Base-by-base conservation (phyloP, 2,797 vertebrate species). In the Danio albolineatus region DNA sequence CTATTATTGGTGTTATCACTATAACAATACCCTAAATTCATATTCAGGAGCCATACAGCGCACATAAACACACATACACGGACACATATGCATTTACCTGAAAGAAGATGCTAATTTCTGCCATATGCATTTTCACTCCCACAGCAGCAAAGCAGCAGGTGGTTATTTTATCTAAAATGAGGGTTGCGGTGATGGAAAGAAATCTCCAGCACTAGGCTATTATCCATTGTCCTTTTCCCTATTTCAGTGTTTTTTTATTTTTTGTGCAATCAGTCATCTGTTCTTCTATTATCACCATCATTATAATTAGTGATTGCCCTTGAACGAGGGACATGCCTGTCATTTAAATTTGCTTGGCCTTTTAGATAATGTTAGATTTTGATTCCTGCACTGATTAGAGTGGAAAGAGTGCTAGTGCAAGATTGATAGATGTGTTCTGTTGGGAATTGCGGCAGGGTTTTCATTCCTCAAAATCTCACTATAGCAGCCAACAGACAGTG, bases 151-250 rank as follows among this genome's bases (percentile, higher is more conserved):
- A 69, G 76, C 4, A 61, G 82, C 81, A 86, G 83, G 80, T 86
- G 81, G 78, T 80, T 87, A 74, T 86, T 89, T 88, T 82, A 89
- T 89, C 86, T 83, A 71, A 48, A 51, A 65, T 36, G 21, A 67
- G 44, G 53, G 12, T 60, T 46, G 38, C 7, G 5, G 57, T 16
- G 60, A n/a, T 21, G n/a, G 41, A 60, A 57, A 44, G 28, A 28
- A 57, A 44, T 10, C 19, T 73, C 72, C 3, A 64, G 36, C 46
- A 14, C 38, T 56, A 14, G 5, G 48, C 60, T 53, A 56, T 64
- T 72, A 79, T 64, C 19, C 48, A 54, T 73, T 48, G 69, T 73
- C 69, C 59, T 54, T 56, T 72, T 62, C 6, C 38, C 12, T 14
- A 10, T 69, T 28, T 19, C 19, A 28, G 16, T 41, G 46, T 61